Conservation (phyloP, 1,140 invertebrate species). For the Portunus trituberculatus region DNA sequence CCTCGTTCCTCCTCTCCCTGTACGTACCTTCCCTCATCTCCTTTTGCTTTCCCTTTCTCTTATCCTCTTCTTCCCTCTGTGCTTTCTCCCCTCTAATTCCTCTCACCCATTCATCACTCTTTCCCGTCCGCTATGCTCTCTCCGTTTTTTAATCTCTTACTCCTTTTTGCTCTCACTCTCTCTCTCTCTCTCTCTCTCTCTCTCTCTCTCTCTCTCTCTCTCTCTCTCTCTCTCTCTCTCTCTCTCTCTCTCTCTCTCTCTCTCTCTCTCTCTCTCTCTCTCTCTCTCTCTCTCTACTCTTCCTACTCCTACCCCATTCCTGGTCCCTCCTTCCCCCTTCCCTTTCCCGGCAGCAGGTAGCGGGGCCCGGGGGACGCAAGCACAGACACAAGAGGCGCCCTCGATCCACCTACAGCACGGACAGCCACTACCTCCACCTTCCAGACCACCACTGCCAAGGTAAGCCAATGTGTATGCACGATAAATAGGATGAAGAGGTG, state of each 20-base stretch:
- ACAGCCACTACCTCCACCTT: constrained; percentile 67
- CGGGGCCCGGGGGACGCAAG: constrained; percentile 1
- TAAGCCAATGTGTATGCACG: not conserved
- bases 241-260: not conserved
- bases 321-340: not conserved
- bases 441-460: not conserved
- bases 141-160: no score
- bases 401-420: constrained; percentile 64
- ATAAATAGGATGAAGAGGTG: no score
- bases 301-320: not conserved
- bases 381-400: constrained; percentile 63
- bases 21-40: not conserved
- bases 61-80: not conserved
- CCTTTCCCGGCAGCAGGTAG: not conserved
- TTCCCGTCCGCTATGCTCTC: not conserved
- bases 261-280: constrained; percentile 15
- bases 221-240: no score
- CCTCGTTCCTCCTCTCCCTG: not conserved
- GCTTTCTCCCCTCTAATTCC: not conserved
- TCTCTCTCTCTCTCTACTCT: not conserved
- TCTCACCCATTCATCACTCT: not conserved
- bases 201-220: not conserved
- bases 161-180: no score
- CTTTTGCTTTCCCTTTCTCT: not conserved
- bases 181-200: not conserved